Evolutionary conservation across 2,888 invertebrate species (phyloP).

Genomic region (Tachystola acroxantha): DNA sequence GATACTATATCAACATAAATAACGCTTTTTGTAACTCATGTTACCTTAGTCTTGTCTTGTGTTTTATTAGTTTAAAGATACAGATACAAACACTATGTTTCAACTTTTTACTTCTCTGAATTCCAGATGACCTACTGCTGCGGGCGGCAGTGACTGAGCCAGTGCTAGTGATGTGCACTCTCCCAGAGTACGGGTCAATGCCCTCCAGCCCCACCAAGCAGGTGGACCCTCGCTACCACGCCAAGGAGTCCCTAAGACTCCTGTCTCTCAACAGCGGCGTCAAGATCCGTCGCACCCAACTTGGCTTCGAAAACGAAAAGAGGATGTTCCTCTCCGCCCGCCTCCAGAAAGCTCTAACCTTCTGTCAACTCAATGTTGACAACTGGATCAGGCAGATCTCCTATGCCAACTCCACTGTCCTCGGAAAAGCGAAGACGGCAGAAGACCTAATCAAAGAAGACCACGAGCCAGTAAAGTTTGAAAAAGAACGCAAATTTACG

Average conservation of each 20-base stretch:
- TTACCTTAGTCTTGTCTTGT: too few species aligned
- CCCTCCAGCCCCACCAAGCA: slow-evolving; percentile 69
- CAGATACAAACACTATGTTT: too few species aligned
- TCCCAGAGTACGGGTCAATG: slow-evolving; percentile 72
- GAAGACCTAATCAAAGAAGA: slow-evolving; percentile 78
- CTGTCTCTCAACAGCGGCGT: slow-evolving; percentile 59
- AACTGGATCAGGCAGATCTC: slow-evolving; percentile 81
- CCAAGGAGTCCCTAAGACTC: slow-evolving; percentile 73
- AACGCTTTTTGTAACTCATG: too few species aligned
- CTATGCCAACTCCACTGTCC: slow-evolving; percentile 60
- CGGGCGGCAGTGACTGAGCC: slow-evolving; percentile 81
- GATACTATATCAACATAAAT: too few species aligned
- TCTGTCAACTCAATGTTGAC: slow-evolving; percentile 81
- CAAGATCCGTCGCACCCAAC: slow-evolving; percentile 74
- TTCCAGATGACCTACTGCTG: slow-evolving; percentile 76
- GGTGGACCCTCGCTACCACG: slow-evolving; percentile 74
- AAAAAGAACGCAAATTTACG: slow-evolving; percentile 72
- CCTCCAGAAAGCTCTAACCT: slow-evolving; percentile 81
- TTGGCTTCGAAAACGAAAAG: slow-evolving; percentile 80
- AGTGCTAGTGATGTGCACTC: slow-evolving; percentile 81
- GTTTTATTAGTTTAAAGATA: too few species aligned
- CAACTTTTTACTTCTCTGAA: too few species aligned
- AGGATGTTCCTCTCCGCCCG: slow-evolving; percentile 81
- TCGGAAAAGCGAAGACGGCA: slow-evolving; percentile 63
- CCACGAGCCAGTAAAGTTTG: slow-evolving; percentile 69